Evolutionary conservation across 2,797 vertebrate species (phyloP).

Genomic region (Phaenicophaeus curvirostris): DNA sequence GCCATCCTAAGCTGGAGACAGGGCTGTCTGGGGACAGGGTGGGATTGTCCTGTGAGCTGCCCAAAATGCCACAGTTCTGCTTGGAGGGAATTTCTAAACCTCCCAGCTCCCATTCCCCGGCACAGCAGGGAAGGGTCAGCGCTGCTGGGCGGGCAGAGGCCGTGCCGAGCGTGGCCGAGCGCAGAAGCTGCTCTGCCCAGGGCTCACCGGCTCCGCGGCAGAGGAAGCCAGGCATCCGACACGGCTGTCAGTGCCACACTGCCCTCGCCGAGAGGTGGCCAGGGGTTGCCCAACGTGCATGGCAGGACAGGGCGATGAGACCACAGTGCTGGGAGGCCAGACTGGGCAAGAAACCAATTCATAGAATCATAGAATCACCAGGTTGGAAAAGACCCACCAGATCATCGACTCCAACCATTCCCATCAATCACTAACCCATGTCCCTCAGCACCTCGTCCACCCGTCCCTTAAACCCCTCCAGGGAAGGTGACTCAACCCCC

Average conservation of each 20-base stretch:
- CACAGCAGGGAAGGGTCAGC: background rate
- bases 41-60: background rate
- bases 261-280: fast-evolving
- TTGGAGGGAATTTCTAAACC: constrained; percentile 16
- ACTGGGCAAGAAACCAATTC: background rate
- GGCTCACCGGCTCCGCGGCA: fast-evolving
- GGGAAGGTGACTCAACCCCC: too few relatives aligned
- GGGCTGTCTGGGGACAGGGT: constrained; percentile 39
- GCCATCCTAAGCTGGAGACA: background rate
- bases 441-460: too few relatives aligned
- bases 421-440: too few relatives aligned
- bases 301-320: background rate
- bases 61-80: background rate
- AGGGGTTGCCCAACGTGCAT: fast-evolving
- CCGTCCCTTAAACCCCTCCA: too few relatives aligned
- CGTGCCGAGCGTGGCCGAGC: fast-evolving
- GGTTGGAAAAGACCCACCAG: too few relatives aligned
- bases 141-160: background rate
- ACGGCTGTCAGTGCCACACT: fast-evolving
- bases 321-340: background rate
- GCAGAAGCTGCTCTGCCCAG: background rate
- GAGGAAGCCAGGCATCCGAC: fast-evolving
- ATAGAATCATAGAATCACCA: too few relatives aligned
- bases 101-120: background rate
- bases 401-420: too few relatives aligned